Conservation (phyloP, 2,113 vertebrate genomes). For the Cyprinodon brontotheroides region DNA sequence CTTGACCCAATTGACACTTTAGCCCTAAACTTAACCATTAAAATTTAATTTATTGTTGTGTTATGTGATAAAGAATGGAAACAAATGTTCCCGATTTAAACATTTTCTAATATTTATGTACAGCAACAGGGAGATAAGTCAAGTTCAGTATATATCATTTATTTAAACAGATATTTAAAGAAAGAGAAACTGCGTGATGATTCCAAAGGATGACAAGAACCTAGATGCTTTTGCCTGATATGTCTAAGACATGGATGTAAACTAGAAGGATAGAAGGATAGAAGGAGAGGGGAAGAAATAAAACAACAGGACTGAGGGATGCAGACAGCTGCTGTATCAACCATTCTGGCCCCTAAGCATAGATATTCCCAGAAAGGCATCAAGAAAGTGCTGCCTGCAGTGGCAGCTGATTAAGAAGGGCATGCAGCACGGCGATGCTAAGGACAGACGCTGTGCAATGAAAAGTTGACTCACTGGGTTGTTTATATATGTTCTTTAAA, state of each 20-base stretch:
- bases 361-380: slow-evolving; percentile 91
- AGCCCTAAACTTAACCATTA: no score
- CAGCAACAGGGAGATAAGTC: slow-evolving; percentile 1
- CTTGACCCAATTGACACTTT: no score
- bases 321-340: slow-evolving; percentile 78
- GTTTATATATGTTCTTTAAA: background rate
- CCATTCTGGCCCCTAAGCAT: slow-evolving; percentile 84
- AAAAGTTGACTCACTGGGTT: no score
- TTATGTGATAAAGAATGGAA: background rate
- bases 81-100: background rate
- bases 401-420: slow-evolving; percentile 74
- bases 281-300: background rate
- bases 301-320: background rate
- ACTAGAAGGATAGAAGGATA: background rate
- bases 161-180: slow-evolving; percentile 46
- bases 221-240: background rate
- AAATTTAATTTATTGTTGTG: background rate
- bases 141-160: slow-evolving; percentile 29
- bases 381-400: slow-evolving; percentile 87
- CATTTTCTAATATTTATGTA: background rate
- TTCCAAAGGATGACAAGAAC: background rate
- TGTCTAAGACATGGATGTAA: background rate
- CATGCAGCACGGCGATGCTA: slow-evolving; percentile 39
- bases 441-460: slow-evolving; percentile 15
- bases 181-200: slow-evolving; percentile 37